Base-by-base conservation (phyloP, 2,113 vertebrate species). In the Eurypyga helias region DNA sequence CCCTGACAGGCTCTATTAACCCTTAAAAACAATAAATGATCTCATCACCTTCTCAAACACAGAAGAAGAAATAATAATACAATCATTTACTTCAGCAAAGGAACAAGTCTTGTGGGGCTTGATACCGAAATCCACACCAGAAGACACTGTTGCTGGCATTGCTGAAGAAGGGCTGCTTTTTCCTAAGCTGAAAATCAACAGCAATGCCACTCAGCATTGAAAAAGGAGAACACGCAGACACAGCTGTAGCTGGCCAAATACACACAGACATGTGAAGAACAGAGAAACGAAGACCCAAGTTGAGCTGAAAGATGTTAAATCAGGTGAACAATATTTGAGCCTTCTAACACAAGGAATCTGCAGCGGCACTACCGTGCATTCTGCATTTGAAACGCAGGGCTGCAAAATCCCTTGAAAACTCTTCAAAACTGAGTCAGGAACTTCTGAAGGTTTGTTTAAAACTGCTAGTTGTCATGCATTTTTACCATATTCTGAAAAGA, bases 11-110 rank as follows among this genome's bases (percentile, higher is more conserved):
- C 46, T 87, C 73, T 89, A 70, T 96, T 98, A 96, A 97, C 98
- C 95, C 97, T 97, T 95, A 97, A 95, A 94, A 97, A 95, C 96
- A 97, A 96, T 96, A 98, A 97, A 97, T 98, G 97, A 98, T 96
- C 97, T 98, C 97, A 97, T 91, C 87, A 94, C 77, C 88, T 95
- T 90, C 86, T 97, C 77, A 20, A 93, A 88, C 87, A 96, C 95
- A 92, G 83, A 89, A 95, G 84, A 67, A 97, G 93, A 77, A 96
- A 75, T 85, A 93, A 97, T 52, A 92, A 91, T 88, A 43, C 45
- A 89, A 96, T 94, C 61, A 76, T 96, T 96, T 95, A 75, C 87
- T 96, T 96, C 85, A 94, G 85, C 58, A 90, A 89, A 91, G 88
- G 93, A 96, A 93, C 93, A 86, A 52, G 38, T 76, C 91, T 95